Evolutionary conservation across 2,797 vertebrate genomes (phyloP).

Genomic region (Intellagama lesueurii): DNA sequence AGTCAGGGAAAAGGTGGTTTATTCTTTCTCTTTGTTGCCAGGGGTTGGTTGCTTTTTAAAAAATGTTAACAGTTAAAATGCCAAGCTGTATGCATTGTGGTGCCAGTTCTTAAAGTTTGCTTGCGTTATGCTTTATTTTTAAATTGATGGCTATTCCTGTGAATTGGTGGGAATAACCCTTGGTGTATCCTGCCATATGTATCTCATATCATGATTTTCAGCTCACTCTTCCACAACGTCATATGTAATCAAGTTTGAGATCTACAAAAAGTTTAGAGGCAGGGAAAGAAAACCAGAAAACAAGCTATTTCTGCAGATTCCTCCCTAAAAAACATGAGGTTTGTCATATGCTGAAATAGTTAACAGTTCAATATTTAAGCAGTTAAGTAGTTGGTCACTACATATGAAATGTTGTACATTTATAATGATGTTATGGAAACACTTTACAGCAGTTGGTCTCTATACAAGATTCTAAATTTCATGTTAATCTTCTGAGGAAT

Average conservation of each 20-base stretch:
- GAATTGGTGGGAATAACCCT: not conserved
- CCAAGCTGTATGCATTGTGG: not conserved
- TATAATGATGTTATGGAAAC: not conserved
- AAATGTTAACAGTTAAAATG: slow-evolving; percentile 1
- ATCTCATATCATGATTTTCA: not conserved
- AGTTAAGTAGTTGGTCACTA: too few relatives aligned
- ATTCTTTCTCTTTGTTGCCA: not conserved
- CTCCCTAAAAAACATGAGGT: not conserved
- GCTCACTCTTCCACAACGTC: not conserved
- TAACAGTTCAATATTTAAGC: too few relatives aligned
- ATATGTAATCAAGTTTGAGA: not conserved
- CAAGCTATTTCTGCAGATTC: not conserved
- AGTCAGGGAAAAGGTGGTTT: not conserved
- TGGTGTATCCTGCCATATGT: not conserved
- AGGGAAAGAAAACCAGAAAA: not conserved
- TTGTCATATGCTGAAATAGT: not conserved
- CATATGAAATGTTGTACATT: not conserved
- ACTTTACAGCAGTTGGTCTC: not conserved
- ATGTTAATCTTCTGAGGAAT: not conserved
- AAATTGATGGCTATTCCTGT: not conserved
- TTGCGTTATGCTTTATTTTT: not conserved
- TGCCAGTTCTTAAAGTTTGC: not conserved
- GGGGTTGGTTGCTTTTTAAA: not conserved
- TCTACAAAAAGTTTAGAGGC: not conserved
- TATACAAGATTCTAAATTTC: slow-evolving; percentile 1